A percentile compares a stretch with the other conserved stretches of the same genome.
phyloP scores from a whole-genome alignment of 2,113 vertebrate species.

The Pollimyrus isidori region DNA sequence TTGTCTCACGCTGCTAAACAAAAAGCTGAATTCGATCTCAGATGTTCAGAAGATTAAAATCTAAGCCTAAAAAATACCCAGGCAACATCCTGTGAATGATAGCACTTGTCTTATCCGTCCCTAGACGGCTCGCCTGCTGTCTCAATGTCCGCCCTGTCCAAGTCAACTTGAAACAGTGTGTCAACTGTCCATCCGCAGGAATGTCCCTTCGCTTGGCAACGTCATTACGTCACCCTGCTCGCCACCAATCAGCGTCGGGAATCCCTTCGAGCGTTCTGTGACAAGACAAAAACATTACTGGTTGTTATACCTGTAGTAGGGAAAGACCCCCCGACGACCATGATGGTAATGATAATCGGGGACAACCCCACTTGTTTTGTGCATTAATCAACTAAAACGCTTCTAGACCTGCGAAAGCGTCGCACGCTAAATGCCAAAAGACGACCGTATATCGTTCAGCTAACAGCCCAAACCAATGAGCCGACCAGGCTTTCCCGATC shows the following conservation, averaged over 20 bases:
- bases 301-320: not conserved
- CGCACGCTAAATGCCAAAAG: not conserved
- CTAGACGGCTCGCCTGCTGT: constrained; percentile 26
- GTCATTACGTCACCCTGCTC: constrained; percentile 51
- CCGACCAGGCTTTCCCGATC: not conserved
- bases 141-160: constrained; percentile 32
- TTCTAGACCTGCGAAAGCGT: not conserved
- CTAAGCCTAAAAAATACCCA: constrained; percentile 1
- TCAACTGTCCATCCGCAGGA: constrained; percentile 54
- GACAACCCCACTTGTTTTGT: not conserved
- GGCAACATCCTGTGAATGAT: constrained; percentile 12
- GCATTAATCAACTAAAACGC: not conserved
- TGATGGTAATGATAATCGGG: not conserved
- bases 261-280: constrained; percentile 49
- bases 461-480: not conserved
- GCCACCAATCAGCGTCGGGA: constrained; percentile 42
- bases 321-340: not conserved
- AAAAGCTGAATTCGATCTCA: constrained; percentile 8
- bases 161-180: constrained; percentile 48
- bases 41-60: constrained; percentile 20
- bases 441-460: not conserved
- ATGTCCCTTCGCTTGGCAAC: constrained; percentile 46
- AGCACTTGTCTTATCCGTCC: constrained; percentile 35
- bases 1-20: not conserved
- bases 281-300: constrained; percentile 15